Evolutionary conservation across 2,888 invertebrate species (phyloP).

Genomic region (Nymphalis urticae): DNA sequence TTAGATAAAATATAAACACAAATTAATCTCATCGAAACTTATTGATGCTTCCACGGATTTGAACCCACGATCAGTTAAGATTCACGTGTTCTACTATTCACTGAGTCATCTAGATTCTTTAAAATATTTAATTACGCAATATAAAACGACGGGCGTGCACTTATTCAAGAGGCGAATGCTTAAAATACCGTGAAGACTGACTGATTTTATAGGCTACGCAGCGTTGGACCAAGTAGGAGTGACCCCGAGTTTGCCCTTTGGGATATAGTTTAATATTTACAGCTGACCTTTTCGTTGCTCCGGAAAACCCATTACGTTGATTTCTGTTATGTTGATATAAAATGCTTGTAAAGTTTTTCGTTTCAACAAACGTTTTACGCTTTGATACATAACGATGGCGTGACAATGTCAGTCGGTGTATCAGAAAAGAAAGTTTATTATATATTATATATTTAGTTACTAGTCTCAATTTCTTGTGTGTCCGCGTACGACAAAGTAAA

Average conservation of each 20-base stretch:
- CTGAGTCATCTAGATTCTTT: slow-evolving; percentile 39
- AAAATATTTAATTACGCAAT: slow-evolving; percentile 17
- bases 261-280: slow-evolving; percentile 33
- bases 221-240: slow-evolving; percentile 16
- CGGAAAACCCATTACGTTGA: slow-evolving; percentile 29
- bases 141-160: not conserved
- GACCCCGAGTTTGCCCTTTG: slow-evolving; percentile 19
- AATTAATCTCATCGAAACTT: no score
- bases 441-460: not conserved
- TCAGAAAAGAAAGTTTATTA: not conserved
- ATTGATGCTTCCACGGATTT: no score
- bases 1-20: no score
- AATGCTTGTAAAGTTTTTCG: slow-evolving; percentile 5
- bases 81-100: no score
- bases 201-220: slow-evolving; percentile 28
- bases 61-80: no score
- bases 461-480: not conserved
- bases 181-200: slow-evolving; percentile 21
- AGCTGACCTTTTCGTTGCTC: slow-evolving; percentile 28
- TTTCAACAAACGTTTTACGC: not conserved
- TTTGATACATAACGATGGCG: not conserved
- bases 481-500: not conserved
- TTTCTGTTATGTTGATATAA: slow-evolving; percentile 28
- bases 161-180: slow-evolving; percentile 12
- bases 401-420: not conserved